These are phyloP conservation scores for Macrotus californicus DNA, from an alignment of 2,113 vertebrate genomes.

Conservation along the genomic window DNA sequence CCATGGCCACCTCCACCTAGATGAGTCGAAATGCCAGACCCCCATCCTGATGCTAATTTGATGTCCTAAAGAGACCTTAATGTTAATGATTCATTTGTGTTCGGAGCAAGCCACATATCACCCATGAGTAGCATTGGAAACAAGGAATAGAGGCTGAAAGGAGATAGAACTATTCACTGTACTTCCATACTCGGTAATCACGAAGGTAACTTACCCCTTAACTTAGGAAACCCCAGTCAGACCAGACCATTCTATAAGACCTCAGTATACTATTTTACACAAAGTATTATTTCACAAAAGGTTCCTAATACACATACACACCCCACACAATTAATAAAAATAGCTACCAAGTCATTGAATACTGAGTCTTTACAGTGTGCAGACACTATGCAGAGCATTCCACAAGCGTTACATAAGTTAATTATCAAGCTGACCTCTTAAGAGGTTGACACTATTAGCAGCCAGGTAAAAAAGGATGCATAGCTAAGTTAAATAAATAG, in stretches of 20 bases:
- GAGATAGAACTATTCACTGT: neutral
- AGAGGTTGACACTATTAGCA: neutral
- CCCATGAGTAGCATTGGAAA: neutral
- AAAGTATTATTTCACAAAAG: neutral
- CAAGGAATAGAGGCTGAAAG: neutral
- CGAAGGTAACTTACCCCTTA: neutral
- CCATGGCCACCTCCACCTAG: too few relatives aligned
- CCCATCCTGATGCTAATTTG: neutral
- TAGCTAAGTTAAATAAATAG: neutral
- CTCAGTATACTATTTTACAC: neutral
- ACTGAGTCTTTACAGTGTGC: neutral
- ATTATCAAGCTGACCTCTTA: neutral
- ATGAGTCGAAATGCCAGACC: neutral
- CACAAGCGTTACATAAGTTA: neutral
- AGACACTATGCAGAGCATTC: neutral
- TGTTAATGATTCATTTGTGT: conserved; percentile 6
- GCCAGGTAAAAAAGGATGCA: neutral
- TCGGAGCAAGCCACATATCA: neutral
- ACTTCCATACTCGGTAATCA: neutral
- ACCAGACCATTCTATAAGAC: neutral
- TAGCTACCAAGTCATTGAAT: neutral
- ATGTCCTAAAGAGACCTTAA: neutral
- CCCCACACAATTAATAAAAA: neutral
- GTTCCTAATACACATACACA: neutral
- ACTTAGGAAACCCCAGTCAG: neutral